A percentile compares a stretch with the other conserved stretches of the same genome.
phyloP scores from a whole-genome alignment of 2,888 invertebrate species.

The Rhamnusium bicolor region DNA sequence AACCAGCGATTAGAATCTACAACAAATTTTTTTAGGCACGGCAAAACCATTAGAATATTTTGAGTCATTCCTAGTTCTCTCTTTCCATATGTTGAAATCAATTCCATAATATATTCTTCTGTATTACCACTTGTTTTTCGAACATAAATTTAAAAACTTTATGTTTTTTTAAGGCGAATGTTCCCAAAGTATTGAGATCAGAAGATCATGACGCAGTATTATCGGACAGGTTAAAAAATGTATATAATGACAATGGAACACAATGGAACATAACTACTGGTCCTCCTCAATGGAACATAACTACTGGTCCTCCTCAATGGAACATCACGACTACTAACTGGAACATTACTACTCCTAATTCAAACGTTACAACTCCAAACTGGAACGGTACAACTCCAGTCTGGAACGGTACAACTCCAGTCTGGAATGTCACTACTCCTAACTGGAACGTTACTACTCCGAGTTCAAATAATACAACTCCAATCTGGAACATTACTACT shows the following conservation, averaged over 20 bases:
- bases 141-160: too few relatives aligned
- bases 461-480: not conserved
- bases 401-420: not conserved
- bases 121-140: too few relatives aligned
- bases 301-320: slow-evolving; percentile 2
- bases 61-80: too few relatives aligned
- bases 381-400: not conserved
- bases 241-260: not conserved
- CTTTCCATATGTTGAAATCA: too few relatives aligned
- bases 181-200: not conserved
- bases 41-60: too few relatives aligned
- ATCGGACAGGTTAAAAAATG: not conserved
- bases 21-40: too few relatives aligned
- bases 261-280: not conserved
- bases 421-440: not conserved
- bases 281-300: slow-evolving; percentile 3
- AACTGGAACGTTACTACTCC: not conserved
- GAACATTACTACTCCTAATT: not conserved
- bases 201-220: not conserved
- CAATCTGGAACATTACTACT: not conserved
- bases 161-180: not conserved
- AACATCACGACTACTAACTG: slow-evolving; percentile 1
- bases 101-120: too few relatives aligned
- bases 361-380: not conserved
- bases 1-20: too few relatives aligned